These are phyloP conservation scores for Xenopus borealis DNA, from an alignment of 2,113 vertebrate genomes.

Conservation along the genomic window DNA sequence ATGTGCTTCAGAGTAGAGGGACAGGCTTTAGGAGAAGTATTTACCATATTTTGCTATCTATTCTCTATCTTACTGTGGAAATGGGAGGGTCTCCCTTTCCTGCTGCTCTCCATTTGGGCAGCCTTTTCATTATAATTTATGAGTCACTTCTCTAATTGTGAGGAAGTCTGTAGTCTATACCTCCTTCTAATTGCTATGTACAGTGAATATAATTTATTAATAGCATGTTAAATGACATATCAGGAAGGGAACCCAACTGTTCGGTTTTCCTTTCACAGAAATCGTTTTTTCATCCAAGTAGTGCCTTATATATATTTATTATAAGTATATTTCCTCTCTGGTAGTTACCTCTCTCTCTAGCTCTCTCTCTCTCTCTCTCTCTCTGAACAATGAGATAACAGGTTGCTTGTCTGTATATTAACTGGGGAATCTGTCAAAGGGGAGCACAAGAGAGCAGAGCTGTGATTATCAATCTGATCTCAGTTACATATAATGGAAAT, in stretches of 20 bases:
- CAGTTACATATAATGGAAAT: not conserved
- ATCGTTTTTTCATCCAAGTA: too few relatives aligned
- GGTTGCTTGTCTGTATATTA: not conserved
- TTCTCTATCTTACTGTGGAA: not conserved
- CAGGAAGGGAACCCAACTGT: slow-evolving; percentile 15
- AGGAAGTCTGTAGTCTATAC: slow-evolving; percentile 29
- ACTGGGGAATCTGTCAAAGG: not conserved
- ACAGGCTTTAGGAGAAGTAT: slow-evolving; percentile 2
- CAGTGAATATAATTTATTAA: slow-evolving; percentile 39
- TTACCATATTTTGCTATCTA: slow-evolving; percentile 14
- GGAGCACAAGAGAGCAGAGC: not conserved
- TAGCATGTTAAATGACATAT: slow-evolving; percentile 8
- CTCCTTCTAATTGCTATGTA: slow-evolving; percentile 39
- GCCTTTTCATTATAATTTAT: slow-evolving; percentile 38
- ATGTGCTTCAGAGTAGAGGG: too few relatives aligned
- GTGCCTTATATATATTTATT: too few relatives aligned
- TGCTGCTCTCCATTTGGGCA: slow-evolving; percentile 18
- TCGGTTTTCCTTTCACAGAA: not conserved
- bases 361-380: too few relatives aligned
- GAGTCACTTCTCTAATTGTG: slow-evolving; percentile 35
- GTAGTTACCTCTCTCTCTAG: not conserved
- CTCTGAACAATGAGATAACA: not conserved
- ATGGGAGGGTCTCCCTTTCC: slow-evolving; percentile 3
- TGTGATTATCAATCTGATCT: not conserved
- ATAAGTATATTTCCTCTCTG: too few relatives aligned